A percentile compares a stretch with the other conserved stretches of the same genome.
phyloP scores from a whole-genome alignment of 1,140 invertebrate genomes.

The Reticulitermes speratus region DNA sequence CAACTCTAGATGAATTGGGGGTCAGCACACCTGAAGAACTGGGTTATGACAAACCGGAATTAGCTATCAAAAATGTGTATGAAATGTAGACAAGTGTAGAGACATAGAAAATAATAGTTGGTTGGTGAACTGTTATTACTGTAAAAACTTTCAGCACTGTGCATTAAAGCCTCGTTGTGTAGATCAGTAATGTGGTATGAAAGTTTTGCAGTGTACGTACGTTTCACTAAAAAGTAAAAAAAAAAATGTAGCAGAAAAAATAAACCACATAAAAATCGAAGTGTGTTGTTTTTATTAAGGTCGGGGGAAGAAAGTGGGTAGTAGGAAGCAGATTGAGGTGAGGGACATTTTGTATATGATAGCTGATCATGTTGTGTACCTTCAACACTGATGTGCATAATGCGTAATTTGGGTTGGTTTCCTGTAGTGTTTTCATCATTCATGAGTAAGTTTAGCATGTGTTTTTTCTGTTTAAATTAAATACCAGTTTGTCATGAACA shows the following conservation, averaged over 20 bases:
- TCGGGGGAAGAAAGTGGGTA: not conserved
- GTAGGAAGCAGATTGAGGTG: not conserved
- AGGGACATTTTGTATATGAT: not conserved
- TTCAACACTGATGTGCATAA: too few species aligned
- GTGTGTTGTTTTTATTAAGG: not conserved
- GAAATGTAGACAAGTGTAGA: conserved; percentile 54
- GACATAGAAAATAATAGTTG: conserved; percentile 35
- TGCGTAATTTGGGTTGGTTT: too few species aligned
- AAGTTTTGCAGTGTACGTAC: not conserved
- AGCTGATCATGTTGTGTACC: too few species aligned
- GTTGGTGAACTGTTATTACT: conserved; percentile 29
- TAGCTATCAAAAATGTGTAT: conserved; percentile 75
- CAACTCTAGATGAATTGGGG: conserved; percentile 90
- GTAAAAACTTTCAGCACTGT: conserved; percentile 18
- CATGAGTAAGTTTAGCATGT: too few species aligned
- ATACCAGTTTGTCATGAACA: too few species aligned
- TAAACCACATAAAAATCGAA: not conserved
- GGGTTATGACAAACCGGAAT: conserved; percentile 96
- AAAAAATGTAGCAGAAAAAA: not conserved
- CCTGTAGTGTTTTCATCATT: too few species aligned
- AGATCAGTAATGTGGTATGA: not conserved
- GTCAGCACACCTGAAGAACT: conserved; percentile 93
- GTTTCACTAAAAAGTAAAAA: not conserved
- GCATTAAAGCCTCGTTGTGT: not conserved
- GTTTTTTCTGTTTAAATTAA: too few species aligned